phyloP scores from a whole-genome alignment of 2,888 invertebrate genomes.

The Drosophila nr. perissopoda region DNA sequence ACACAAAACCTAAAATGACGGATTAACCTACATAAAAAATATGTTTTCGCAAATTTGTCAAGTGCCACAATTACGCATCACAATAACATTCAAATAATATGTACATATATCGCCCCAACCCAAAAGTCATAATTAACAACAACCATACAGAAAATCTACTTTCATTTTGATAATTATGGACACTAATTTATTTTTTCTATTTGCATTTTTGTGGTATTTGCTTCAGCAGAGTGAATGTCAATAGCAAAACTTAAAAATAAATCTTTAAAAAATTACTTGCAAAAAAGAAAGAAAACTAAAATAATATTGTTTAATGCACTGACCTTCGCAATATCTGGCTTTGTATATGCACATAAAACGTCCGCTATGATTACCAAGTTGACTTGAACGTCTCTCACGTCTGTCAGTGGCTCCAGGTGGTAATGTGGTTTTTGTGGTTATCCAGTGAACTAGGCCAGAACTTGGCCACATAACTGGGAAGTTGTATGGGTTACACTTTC shows the following conservation, averaged over 20 bases:
- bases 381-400: constrained; percentile 57
- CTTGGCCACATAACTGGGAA: constrained; percentile 20
- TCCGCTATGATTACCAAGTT: constrained; percentile 48
- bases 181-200: constrained; percentile 23
- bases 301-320: constrained; percentile 30
- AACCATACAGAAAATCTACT: constrained; percentile 46
- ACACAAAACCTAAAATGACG: constrained; percentile 59
- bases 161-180: constrained; percentile 51
- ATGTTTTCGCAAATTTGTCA: constrained; percentile 24
- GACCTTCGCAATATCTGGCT: constrained; percentile 53
- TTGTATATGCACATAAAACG: constrained; percentile 28
- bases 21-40: constrained; percentile 71
- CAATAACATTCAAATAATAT: constrained; percentile 43
- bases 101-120: not conserved
- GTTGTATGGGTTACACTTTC: constrained; percentile 30
- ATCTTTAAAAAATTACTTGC: constrained; percentile 2
- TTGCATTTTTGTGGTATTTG: constrained; percentile 37
- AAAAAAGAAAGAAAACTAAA: constrained; percentile 19
- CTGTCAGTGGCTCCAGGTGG: constrained; percentile 42
- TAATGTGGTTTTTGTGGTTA: constrained; percentile 58
- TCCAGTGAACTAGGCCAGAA: constrained; percentile 39
- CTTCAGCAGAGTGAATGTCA: constrained; percentile 19
- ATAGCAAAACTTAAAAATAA: constrained; percentile 22
- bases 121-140: constrained; percentile 34
- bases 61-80: constrained; percentile 55